Evolutionary conservation across 2,797 vertebrate species (phyloP).

Genomic region (Sebastes nivosus): DNA sequence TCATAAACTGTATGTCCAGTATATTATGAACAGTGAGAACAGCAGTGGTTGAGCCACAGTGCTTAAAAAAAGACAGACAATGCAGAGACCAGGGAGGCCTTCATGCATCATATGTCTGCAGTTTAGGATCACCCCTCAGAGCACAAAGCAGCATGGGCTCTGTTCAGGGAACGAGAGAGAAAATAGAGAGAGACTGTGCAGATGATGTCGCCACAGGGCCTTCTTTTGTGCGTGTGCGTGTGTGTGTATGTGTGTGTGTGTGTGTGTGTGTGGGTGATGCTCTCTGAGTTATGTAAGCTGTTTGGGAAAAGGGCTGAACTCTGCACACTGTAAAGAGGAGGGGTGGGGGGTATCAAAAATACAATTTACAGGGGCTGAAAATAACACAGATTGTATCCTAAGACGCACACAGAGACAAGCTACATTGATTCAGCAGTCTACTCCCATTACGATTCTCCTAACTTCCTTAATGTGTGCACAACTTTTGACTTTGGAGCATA

Average conservation of each 20-base stretch:
- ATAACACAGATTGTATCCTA: conserved; percentile 31
- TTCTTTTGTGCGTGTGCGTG: conserved; percentile 2
- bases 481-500: conserved; percentile 53
- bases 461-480: conserved; percentile 22
- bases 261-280: conserved; percentile 23
- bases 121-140: conserved; percentile 35
- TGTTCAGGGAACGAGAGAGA: conserved; percentile 45
- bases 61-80: not conserved
- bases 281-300: conserved; percentile 62
- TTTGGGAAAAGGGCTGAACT: conserved; percentile 55
- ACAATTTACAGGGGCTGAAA: conserved; percentile 40
- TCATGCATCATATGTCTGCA: conserved; percentile 46
- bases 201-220: conserved; percentile 64
- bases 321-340: conserved; percentile 25
- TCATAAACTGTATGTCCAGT: not conserved
- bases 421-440: not conserved
- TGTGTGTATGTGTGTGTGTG: conserved; percentile 7
- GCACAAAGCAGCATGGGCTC: conserved; percentile 51
- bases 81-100: conserved; percentile 9
- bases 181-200: conserved; percentile 49
- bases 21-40: not conserved
- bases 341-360: conserved; percentile 30
- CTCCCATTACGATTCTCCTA: conserved; percentile 18
- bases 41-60: not conserved
- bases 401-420: not conserved